Base-by-base conservation (phyloP, 2,888 invertebrate genomes). In the Seira musarum region DNA sequence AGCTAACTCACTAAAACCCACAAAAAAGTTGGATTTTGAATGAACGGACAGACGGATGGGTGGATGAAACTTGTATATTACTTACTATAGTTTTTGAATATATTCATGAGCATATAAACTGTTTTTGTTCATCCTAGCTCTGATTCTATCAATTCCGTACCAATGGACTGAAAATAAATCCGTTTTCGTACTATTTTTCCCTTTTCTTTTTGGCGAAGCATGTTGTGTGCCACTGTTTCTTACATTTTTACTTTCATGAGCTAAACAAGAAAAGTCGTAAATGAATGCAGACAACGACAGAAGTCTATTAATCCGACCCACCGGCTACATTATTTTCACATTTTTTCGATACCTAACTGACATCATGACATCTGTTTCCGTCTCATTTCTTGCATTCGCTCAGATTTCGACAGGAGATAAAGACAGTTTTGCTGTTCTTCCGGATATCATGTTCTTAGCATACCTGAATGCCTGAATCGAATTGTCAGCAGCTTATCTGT, bases 61-160 rank as follows among this genome's bases (percentile, higher is more conserved):
- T 46, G 2, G 40, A 40, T 13, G n/a, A n/a, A n/a, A n/a, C 21
- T 10, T 75, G 30, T 53, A 66, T 49, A 35, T n/a, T n/a, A n/a
- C n/a, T n/a, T n/a, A n/a, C n/a, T n/a, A n/a, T n/a, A n/a, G n/a
- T n/a, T n/a, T n/a, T n/a, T n/a, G n/a, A n/a, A n/a, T n/a, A n/a
- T n/a, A n/a, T n/a, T n/a, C n/a, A n/a, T n/a, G n/a, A n/a, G n/a
- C n/a, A n/a, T n/a, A n/a, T n/a, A n/a, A n/a, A n/a, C n/a, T n/a
- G n/a, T n/a, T n/a, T n/a, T n/a, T n/a, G n/a, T n/a, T 57, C 40
- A 35, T 61, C 24, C 49, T 35, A 65, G n/a, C 64, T 71, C 70
- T 82, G 82, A 82, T 82, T 80, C 80, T 76, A 82, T 82, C 80
- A 82, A 69, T 82, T 82, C 82, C 82, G 53, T 75, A 46, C 76